Base-by-base conservation (phyloP, 1,140 invertebrate genomes). In the Macrostomum lignano region DNA sequence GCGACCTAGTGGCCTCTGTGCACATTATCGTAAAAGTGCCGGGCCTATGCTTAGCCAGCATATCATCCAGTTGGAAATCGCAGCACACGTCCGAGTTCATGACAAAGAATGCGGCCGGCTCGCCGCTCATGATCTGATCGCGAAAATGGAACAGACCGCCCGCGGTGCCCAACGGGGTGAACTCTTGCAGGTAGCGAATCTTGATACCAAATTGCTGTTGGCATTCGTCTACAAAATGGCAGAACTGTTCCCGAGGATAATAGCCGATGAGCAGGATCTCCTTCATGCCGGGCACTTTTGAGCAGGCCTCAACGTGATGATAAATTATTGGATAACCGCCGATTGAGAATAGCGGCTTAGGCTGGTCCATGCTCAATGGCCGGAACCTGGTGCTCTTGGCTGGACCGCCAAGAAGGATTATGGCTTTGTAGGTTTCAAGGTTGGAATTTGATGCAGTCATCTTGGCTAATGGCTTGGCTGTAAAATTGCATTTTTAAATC, bases 31-130 rank as follows among this genome's bases (percentile, higher is more conserved):
- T 61, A 30, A 61, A 24, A n/a, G 9, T 9, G n/a, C n/a, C 23
- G n/a, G 9, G 35, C 33, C 34, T 65, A 49, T 94, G 79, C 53
- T 79, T 82, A 10, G 70, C 58, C 30, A 84, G 63, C 51, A 96
- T 69, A 42, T 82, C 71, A 36, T 67, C 59, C 7, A 98, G 60
- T 5, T 79, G 78, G 58, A 96, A 91, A 52, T 96, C 79, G 6
- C 81, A 77, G 52, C 88, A 96, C 2, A 93, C 78, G 63, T 96
- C 88, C 2, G 84, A 82, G 57, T 98, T 96, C 42, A 98, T 67
- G 0, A 96, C 66, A 51, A 96, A 86, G 55, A 96, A 86, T 6
- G 69, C 71, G 28, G 74, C 67, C 0, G 82, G 78, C 50, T 72
- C 72, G 19, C 81, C 79, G 17, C 69, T 69, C 25, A 76, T 63